Conservation (phyloP, 2,888 invertebrate genomes). For the Rhamphomyia laevipes region DNA sequence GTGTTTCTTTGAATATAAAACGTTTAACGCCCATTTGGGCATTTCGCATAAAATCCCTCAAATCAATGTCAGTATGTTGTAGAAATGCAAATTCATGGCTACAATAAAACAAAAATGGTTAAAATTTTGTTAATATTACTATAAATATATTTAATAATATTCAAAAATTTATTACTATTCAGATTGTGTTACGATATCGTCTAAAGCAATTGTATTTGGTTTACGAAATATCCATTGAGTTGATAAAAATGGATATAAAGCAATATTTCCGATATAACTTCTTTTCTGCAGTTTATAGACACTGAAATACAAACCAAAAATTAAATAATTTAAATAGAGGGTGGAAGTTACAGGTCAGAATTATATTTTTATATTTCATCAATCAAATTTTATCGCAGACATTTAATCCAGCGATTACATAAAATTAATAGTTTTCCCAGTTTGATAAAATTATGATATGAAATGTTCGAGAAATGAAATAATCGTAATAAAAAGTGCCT, state of each 20-base stretch:
- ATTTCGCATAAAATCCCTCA: not conserved
- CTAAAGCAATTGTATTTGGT: slow-evolving; percentile 45
- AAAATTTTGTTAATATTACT: slow-evolving; percentile 5
- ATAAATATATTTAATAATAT: not conserved
- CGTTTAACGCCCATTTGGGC: not conserved
- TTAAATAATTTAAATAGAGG: too few relatives aligned
- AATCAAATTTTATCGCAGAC: too few relatives aligned
- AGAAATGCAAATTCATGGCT: not conserved
- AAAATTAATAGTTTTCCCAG: too few relatives aligned
- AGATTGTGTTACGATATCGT: slow-evolving; percentile 38
- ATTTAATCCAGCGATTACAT: too few relatives aligned
- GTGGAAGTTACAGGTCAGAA: too few relatives aligned
- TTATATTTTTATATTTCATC: too few relatives aligned
- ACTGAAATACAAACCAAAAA: too few relatives aligned
- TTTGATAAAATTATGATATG: too few relatives aligned
- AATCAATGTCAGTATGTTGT: not conserved
- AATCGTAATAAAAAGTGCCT: too few relatives aligned
- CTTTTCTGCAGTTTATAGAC: not conserved
- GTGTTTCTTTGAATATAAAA: not conserved
- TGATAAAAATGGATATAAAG: not conserved
- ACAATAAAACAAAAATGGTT: not conserved
- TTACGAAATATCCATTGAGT: slow-evolving; percentile 61
- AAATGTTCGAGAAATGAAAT: too few relatives aligned
- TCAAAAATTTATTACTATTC: slow-evolving; percentile 33
- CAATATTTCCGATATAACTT: not conserved